Conservation (phyloP, 2,113 vertebrate genomes). For the Stegostoma tigrinum region DNA sequence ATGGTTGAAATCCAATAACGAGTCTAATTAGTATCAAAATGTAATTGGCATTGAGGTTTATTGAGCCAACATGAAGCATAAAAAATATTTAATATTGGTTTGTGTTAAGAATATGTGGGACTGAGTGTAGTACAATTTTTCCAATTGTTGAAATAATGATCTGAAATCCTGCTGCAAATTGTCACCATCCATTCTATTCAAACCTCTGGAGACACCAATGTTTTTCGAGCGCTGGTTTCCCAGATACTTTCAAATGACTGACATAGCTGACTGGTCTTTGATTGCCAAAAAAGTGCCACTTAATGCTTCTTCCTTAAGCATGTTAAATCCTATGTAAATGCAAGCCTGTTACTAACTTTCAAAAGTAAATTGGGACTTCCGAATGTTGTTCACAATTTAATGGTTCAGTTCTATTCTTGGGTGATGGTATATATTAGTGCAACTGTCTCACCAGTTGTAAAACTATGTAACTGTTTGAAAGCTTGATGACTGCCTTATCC, state of each 20-base stretch:
- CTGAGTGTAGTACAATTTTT: not conserved
- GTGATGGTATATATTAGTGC: not conserved
- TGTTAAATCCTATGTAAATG: not conserved
- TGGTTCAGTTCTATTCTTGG: not conserved
- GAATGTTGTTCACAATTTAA: not conserved
- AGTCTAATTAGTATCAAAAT: not conserved
- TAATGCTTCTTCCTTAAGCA: not conserved
- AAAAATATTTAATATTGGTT: not conserved
- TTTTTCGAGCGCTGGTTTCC: not conserved
- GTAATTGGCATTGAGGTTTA: not conserved
- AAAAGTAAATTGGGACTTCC: not conserved
- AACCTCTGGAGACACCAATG: not conserved
- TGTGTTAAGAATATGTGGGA: conserved; percentile 5
- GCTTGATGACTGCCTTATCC: not conserved
- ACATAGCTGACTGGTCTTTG: not conserved
- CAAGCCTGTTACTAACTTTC: not conserved
- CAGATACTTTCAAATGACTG: not conserved
- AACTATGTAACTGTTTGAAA: conserved; percentile 13
- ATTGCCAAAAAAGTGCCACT: not conserved
- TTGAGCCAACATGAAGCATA: not conserved
- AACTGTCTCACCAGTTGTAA: conserved; percentile 20
- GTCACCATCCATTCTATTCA: not conserved
- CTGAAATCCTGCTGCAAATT: not conserved
- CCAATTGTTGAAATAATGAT: not conserved
- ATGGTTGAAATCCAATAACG: not conserved